Base-by-base conservation (phyloP, 2,797 vertebrate species). In the Erpetoichthys calabaricus region DNA sequence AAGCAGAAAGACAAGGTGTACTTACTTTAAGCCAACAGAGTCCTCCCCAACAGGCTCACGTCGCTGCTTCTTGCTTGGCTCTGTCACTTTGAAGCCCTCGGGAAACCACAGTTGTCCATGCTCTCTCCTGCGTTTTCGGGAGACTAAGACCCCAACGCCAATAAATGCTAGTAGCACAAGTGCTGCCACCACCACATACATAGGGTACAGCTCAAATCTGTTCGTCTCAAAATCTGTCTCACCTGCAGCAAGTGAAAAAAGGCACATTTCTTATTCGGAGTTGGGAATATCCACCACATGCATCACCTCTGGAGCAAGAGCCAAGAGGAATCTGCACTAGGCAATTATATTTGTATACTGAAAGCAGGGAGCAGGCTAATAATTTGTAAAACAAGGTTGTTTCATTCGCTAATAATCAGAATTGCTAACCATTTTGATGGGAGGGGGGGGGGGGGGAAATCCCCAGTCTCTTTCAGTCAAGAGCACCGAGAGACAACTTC, bases 41-140 rank as follows among this genome's bases (percentile, higher is more conserved):
- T 98, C 96, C 79, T 98, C 92, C 45, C 96, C 95, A 0, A 98
- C 91, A 0, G 96, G 95, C 57, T 98, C 94, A 4, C 94, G 84
- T 5, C 96, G 84, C 78, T 98, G 98, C 86, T 99, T 98, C 80
- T 97, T 98, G 82, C 87, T 95, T 3, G 89, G 86, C 70, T 98
- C 95, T 0, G 89, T 89, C 75, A 92, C 90, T 76, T 92, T 94
- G 86, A 97, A 99, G 63, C 94, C 96, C 68, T 98, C 96, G 0
- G 96, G 96, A 80, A 98, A 93, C 96, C 96, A 99, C 5, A 99
- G 91, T 70, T 94, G 93, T 47, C 96, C 95, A 45, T 98, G 94
- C 70, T 98, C 94, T 25, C 93, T 84, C 57, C 91, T 90, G 1
- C 96, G 89, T 75, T 94, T 95, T 6, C 91, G 90, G 52, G 90